Evolutionary conservation across 1,140 invertebrate species (phyloP), one percentile per base, ranked within the genome.

Genomic region (Drosophila trapezifrons): DNA sequence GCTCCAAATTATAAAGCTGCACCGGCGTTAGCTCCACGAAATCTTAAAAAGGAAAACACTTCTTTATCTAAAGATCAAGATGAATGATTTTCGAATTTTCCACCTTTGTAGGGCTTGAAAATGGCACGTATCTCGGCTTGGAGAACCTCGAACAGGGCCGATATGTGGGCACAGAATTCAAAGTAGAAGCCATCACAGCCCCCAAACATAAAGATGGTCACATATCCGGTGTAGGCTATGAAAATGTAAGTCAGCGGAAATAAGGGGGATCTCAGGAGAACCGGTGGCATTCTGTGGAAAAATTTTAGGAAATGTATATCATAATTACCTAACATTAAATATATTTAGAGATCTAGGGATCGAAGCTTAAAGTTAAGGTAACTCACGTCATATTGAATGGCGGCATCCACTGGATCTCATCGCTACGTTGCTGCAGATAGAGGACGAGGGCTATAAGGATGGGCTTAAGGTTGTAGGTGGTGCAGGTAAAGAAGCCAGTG

Each of bases 301-400:
- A n/a, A n/a, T n/a, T n/a, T n/a, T n/a, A n/a, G n/a, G n/a, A n/a
- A n/a, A n/a, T n/a, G n/a, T n/a, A n/a, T n/a, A n/a, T n/a, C n/a
- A n/a, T n/a, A n/a, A n/a, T n/a, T n/a, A n/a, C n/a, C n/a, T n/a
- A n/a, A n/a, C n/a, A n/a, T n/a, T n/a, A n/a, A n/a, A n/a, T n/a
- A n/a, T n/a, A n/a, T n/a, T n/a, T n/a, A n/a, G n/a, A n/a, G n/a
- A n/a, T n/a, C n/a, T n/a, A n/a, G n/a, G n/a, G n/a, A n/a, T n/a
- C n/a, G n/a, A n/a, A n/a, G n/a, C n/a, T n/a, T n/a, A n/a, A n/a
- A n/a, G n/a, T n/a, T n/a, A n/a, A n/a, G n/a, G n/a, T n/a, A n/a
- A n/a, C 89, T 83, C n/a, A 91, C 90, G 90, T 91, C 89, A 90
- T 91, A 54, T 91, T 86, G 18, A 80, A 91, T 1, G 90, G 90